Percentiles rank a stretch among this genome's conserved stretches.
phyloP scores from a whole-genome alignment of 2,888 invertebrate genomes.

The Leptopterna dolabrata region DNA sequence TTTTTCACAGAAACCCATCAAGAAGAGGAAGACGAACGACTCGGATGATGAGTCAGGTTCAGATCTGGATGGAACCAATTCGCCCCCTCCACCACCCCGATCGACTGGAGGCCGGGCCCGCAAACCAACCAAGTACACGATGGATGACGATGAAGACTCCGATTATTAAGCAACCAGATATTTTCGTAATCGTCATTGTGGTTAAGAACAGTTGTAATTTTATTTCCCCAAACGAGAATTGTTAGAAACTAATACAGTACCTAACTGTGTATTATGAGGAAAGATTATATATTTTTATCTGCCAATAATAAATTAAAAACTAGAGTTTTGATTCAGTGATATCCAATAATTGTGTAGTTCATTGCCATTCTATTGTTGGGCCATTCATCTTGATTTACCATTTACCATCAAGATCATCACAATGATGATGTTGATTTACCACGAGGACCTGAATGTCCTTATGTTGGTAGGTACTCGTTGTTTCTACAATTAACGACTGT shows the following conservation, averaged over 20 bases:
- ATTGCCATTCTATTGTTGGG: too few relatives aligned
- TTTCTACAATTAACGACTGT: neutral
- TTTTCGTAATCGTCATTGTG: neutral
- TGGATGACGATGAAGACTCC: conserved; percentile 35
- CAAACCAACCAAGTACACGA: conserved; percentile 23
- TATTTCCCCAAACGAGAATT: neutral
- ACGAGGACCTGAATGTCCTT: neutral
- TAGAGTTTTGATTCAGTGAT: too few relatives aligned
- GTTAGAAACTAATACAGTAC: too few relatives aligned
- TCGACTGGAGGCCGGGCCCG: conserved; percentile 3
- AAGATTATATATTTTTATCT: neutral
- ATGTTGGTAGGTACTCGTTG: neutral
- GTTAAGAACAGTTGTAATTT: neutral
- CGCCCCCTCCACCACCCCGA: neutral
- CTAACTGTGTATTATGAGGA: neutral
- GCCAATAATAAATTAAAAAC: too few relatives aligned
- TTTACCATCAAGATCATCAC: too few relatives aligned
- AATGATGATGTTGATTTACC: too few relatives aligned
- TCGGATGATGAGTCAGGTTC: neutral
- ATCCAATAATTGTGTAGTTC: too few relatives aligned
- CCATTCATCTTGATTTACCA: too few relatives aligned
- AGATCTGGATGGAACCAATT: neutral
- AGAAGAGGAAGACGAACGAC: neutral
- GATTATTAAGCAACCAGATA: conserved; percentile 11
- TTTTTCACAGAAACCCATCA: conserved; percentile 14